Percentiles rank a stretch among this genome's conserved stretches.
Conservation (phyloP, 2,888 invertebrate genomes). For the Mylabris sibirica region DNA sequence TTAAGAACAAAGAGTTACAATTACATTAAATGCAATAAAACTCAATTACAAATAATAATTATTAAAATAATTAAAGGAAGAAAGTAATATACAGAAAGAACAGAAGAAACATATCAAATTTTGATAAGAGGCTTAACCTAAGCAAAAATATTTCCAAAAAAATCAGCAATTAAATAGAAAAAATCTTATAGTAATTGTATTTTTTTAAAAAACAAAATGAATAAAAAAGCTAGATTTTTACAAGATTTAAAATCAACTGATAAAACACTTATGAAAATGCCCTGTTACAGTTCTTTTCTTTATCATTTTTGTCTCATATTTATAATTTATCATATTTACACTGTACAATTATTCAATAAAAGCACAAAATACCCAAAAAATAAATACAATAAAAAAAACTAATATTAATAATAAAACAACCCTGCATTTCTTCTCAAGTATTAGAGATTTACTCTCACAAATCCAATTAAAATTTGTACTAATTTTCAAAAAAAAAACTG, state of each 20-base stretch:
- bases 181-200: background rate
- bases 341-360: constrained; percentile 1
- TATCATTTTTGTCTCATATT: background rate
- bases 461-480: constrained; percentile 35
- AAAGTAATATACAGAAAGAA: constrained; percentile 7
- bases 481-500: constrained; percentile 34
- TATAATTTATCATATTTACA: constrained; percentile 7
- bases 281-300: background rate
- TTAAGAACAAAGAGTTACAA: constrained; percentile 48
- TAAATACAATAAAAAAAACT: constrained; percentile 12
- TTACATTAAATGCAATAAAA: constrained; percentile 50
- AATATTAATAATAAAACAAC: constrained; percentile 6
- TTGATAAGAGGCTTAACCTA: constrained; percentile 3
- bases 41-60: constrained; percentile 47
- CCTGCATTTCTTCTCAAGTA: background rate
- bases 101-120: background rate
- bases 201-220: background rate
- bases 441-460: constrained; percentile 1
- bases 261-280: constrained; percentile 8
- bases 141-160: background rate
- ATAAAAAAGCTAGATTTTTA: background rate
- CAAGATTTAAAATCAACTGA: constrained; percentile 25
- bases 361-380: constrained; percentile 10
- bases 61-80: constrained; percentile 34
- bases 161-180: background rate